Percentiles rank a stretch among this genome's conserved stretches.
These are phyloP conservation scores for Carcharodon carcharias DNA, from an alignment of 2,797 vertebrate species.

Conservation along the genomic window DNA sequence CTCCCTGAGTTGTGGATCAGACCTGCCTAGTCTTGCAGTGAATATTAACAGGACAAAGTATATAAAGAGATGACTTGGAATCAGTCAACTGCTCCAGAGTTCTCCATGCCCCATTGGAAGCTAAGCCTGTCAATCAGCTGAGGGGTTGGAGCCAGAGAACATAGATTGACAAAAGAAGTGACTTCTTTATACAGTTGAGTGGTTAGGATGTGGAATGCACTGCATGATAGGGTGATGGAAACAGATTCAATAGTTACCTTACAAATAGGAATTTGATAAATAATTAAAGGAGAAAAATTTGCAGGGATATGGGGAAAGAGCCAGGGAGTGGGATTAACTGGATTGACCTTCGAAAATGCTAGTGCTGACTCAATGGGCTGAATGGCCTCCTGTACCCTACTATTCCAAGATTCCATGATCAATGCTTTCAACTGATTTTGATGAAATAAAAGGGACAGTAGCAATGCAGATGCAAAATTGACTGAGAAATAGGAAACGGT, in stretches of 20 bases:
- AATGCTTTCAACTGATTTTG: background rate
- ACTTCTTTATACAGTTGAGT: background rate
- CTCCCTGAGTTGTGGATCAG: too few relatives aligned
- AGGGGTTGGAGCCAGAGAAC: background rate
- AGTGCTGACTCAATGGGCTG: background rate
- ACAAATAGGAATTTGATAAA: background rate
- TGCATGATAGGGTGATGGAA: background rate
- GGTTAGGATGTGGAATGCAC: background rate
- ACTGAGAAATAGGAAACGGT: too few relatives aligned
- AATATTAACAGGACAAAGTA: too few relatives aligned
- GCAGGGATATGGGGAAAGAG: background rate
- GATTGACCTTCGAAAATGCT: background rate
- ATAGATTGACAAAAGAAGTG: background rate
- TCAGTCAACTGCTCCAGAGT: background rate
- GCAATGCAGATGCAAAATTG: too few relatives aligned
- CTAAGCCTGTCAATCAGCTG: background rate
- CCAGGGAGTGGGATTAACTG: background rate
- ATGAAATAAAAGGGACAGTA: too few relatives aligned
- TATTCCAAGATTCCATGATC: background rate
- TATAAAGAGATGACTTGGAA: too few relatives aligned
- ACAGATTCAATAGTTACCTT: background rate
- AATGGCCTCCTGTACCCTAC: too few relatives aligned
- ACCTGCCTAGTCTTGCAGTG: too few relatives aligned
- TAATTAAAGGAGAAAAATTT: background rate
- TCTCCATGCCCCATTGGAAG: background rate